A percentile compares a stretch with the other conserved stretches of the same genome.
Conservation (phyloP, 2,797 vertebrate species). For the Anabas testudineus region DNA sequence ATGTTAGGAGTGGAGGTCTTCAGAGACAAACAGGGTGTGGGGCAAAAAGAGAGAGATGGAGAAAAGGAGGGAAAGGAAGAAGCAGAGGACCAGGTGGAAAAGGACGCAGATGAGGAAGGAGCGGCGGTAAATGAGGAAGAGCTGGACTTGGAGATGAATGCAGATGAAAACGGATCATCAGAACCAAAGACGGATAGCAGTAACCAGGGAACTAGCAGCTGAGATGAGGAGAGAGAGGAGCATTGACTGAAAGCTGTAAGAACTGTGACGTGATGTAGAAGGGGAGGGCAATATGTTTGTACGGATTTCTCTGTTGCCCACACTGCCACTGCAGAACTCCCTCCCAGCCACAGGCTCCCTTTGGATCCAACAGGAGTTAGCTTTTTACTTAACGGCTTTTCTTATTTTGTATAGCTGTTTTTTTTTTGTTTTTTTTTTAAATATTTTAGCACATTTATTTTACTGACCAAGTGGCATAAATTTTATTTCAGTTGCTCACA, state of each 20-base stretch:
- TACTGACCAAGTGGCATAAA: constrained; percentile 15
- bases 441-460: constrained; percentile 50
- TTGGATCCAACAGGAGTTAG: constrained; percentile 24
- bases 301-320: constrained; percentile 18
- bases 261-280: constrained; percentile 27
- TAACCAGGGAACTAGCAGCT: constrained; percentile 43
- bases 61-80: constrained; percentile 55
- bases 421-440: too few species aligned
- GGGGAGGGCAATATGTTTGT: constrained; percentile 19
- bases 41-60: constrained; percentile 67
- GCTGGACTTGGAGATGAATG: constrained; percentile 55
- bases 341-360: constrained; percentile 29
- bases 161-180: constrained; percentile 42
- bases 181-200: constrained; percentile 42
- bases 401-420: constrained; percentile 55
- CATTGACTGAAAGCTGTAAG: constrained; percentile 40
- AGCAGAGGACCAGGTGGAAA: constrained; percentile 10
- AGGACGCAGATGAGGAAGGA: constrained; percentile 28
- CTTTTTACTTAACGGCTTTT: constrained; percentile 54
- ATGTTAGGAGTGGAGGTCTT: constrained; percentile 96
- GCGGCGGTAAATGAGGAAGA: constrained; percentile 18
- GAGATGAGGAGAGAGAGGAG: constrained; percentile 17
- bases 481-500: constrained; percentile 37
- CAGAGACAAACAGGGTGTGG: constrained; percentile 79
- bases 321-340: constrained; percentile 43